These are phyloP conservation scores for Myocastor coypus DNA, from an alignment of 2,113 vertebrate genomes.

Conservation along the genomic window DNA sequence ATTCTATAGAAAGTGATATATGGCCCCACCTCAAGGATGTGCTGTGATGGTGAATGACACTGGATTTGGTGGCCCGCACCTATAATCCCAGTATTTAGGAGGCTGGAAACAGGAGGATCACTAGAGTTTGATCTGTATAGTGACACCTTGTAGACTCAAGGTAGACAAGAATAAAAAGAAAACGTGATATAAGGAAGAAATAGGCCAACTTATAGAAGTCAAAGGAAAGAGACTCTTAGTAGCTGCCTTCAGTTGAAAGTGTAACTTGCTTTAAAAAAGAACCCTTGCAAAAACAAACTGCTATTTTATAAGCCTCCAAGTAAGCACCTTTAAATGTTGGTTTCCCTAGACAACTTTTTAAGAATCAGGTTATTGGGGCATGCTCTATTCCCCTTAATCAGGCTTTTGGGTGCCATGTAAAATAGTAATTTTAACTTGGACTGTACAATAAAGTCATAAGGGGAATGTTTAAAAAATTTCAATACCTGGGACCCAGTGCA, in stretches of 20 bases:
- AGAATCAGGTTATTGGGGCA: conserved; percentile 7
- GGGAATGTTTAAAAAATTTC: background rate
- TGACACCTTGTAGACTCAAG: too few species aligned
- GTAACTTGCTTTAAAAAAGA: conserved; percentile 13
- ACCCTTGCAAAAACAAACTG: background rate
- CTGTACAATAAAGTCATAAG: conserved; percentile 30
- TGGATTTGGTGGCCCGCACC: too few species aligned
- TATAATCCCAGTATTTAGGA: too few species aligned
- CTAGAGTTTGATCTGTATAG: too few species aligned
- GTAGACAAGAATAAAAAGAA: background rate
- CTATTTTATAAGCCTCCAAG: background rate
- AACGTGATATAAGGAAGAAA: background rate
- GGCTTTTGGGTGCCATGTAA: conserved; percentile 25
- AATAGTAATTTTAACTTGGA: background rate
- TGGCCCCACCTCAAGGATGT: too few species aligned
- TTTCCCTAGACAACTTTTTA: conserved; percentile 13
- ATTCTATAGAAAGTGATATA: background rate
- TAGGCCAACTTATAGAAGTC: background rate
- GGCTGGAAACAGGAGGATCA: too few species aligned
- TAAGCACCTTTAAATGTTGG: conserved; percentile 32
- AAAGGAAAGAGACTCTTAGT: background rate
- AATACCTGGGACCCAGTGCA: background rate
- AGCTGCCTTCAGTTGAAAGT: background rate
- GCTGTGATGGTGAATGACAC: too few species aligned
- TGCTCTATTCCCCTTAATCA: conserved; percentile 28